Evolutionary conservation across 2,113 vertebrate genomes (phyloP), one percentile per base, ranked within the genome.

Genomic region (Rhipidura dahli): DNA sequence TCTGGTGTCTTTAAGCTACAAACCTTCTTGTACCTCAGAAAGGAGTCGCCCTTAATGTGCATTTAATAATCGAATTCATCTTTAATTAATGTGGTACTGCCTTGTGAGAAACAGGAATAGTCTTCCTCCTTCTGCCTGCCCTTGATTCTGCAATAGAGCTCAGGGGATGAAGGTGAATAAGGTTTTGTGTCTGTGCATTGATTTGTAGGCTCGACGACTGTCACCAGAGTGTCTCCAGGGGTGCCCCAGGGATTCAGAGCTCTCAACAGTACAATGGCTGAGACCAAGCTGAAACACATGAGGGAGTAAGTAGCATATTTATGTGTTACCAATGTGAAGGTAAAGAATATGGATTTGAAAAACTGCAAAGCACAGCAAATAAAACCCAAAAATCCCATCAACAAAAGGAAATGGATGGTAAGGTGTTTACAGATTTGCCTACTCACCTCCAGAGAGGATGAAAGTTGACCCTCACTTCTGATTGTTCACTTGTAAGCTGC

Each of bases 221-320:
- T 94, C 91, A 95, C 87, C 88, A 4, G 81, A 22, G 24, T 47
- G 81, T 96, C 94, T 93, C 91, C 94, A 92, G 92, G 70, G 28
- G 7, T 11, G 20, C 68, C 89, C 39, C 90, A 49, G 40, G 87
- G 70, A 97, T 86, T 89, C 39, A 85, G 94, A 50, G 20, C 81
- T 83, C 93, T 98, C 96, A 98, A 97, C 95, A 94, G 77, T 11
- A 77, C 81, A 5, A 97, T 96, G 97, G 97, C 97, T 44, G 70
- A 94, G 90, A 96, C 97, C 90, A 98, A 90, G 90, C 81, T 98
- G 95, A 96, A 97, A 40, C 91, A 3, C 92, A 96, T 98, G 95
- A 97, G 89, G 85, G 98, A 98, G 98, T 98, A 96, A 98, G 98
- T 98, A 75, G 33, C 13, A 6, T 91, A 44, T 50, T 84, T 76